phyloP scores from a whole-genome alignment of 2,888 invertebrate species.

The Rhingia rostrata region DNA sequence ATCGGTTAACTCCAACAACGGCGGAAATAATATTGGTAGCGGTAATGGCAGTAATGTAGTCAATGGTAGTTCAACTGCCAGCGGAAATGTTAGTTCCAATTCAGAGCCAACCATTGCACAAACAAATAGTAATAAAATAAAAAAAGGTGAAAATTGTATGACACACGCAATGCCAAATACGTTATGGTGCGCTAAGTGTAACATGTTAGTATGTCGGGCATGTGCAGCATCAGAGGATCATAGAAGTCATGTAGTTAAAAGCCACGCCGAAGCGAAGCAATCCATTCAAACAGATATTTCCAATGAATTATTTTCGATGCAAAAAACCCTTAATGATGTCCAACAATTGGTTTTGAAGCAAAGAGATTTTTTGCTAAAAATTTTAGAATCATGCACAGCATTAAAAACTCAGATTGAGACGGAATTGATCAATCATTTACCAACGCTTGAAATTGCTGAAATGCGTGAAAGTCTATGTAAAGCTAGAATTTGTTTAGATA shows the following conservation, averaged over 20 bases:
- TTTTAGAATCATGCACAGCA: constrained; percentile 89
- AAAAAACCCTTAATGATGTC: constrained; percentile 88
- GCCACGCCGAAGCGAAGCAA: constrained; percentile 87
- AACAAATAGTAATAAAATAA: constrained; percentile 72
- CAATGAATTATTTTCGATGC: constrained; percentile 87
- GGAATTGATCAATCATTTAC: constrained; percentile 88
- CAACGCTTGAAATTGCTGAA: constrained; percentile 87
- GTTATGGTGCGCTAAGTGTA: constrained; percentile 88
- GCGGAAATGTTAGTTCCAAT: constrained; percentile 46
- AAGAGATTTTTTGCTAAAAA: constrained; percentile 88
- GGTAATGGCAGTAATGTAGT: constrained; percentile 52
- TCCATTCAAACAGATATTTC: constrained; percentile 87
- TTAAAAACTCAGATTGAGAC: constrained; percentile 90
- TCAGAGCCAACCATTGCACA: constrained; percentile 62
- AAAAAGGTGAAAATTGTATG: constrained; percentile 86
- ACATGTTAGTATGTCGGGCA: constrained; percentile 86
- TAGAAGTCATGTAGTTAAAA: constrained; percentile 87
- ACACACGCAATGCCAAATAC: constrained; percentile 89
- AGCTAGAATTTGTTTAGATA: constrained; percentile 85
- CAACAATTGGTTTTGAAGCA: constrained; percentile 88
- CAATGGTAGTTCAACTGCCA: constrained; percentile 47
- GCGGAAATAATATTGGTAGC: constrained; percentile 25
- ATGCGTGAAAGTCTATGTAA: constrained; percentile 86
- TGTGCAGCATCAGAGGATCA: constrained; percentile 88
- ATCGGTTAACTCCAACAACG: constrained; percentile 74